These are phyloP conservation scores for Drosophila rellima DNA, from an alignment of 2,888 invertebrate species.

Conservation along the genomic window DNA sequence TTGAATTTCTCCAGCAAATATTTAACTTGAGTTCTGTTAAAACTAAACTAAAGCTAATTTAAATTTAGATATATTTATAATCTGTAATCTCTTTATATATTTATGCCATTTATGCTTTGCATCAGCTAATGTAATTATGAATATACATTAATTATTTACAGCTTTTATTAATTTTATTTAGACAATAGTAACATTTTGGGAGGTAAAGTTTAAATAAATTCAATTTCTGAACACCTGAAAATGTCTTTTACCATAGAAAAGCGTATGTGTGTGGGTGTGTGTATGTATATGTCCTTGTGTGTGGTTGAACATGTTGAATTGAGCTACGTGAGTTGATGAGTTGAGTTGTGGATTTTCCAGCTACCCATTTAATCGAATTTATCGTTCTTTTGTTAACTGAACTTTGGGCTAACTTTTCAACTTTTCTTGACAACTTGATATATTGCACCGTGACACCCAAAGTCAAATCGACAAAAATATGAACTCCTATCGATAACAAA, in stretches of 20 bases:
- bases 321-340: conserved; percentile 59
- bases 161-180: conserved; percentile 21
- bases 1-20: conserved; percentile 60
- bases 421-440: conserved; percentile 64
- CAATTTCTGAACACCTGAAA: conserved; percentile 73
- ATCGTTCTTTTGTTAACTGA: conserved; percentile 24
- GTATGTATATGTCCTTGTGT: conserved; percentile 31
- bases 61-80: conserved; percentile 36
- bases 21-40: conserved; percentile 56
- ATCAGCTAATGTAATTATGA: conserved; percentile 40
- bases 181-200: conserved; percentile 36
- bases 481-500: conserved; percentile 54
- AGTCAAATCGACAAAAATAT: conserved; percentile 32
- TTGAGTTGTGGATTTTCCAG: conserved; percentile 14
- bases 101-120: conserved; percentile 65
- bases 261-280: conserved; percentile 20
- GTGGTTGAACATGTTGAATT: conserved; percentile 52
- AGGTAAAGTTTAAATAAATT: conserved; percentile 60
- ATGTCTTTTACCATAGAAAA: conserved; percentile 65
- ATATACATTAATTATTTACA: conserved; percentile 30
- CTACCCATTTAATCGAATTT: conserved; percentile 43
- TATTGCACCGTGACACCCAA: conserved; percentile 44
- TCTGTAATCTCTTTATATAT: conserved; percentile 34
- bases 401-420: conserved; percentile 58
- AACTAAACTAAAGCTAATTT: conserved; percentile 55